phyloP scores from a whole-genome alignment of 2,797 vertebrate species.

The Aldrovandia affinis region DNA sequence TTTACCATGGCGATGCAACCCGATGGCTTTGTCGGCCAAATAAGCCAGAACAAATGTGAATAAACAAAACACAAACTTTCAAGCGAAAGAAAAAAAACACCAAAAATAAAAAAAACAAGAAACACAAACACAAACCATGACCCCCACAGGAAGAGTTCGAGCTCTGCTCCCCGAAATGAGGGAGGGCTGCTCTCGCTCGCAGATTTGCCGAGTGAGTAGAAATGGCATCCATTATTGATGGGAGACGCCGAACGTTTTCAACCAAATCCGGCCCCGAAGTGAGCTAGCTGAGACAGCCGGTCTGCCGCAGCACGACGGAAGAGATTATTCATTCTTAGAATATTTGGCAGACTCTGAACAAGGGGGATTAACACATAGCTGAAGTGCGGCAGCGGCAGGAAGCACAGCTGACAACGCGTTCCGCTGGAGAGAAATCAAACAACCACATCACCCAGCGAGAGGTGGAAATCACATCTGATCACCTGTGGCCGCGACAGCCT shows the following conservation, averaged over 20 bases:
- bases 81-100: background rate
- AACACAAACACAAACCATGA: background rate
- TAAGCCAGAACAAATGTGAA: background rate
- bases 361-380: background rate
- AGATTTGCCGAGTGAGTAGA: background rate
- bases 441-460: background rate
- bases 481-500: background rate
- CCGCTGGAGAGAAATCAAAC: background rate
- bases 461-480: background rate
- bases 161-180: background rate
- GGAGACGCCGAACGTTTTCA: background rate
- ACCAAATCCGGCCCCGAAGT: background rate
- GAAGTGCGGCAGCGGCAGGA: background rate
- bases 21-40: constrained; percentile 1
- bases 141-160: background rate
- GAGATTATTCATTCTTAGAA: constrained; percentile 18
- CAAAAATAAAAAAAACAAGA: background rate
- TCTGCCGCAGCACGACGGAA: constrained; percentile 2
- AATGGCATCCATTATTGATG: constrained; percentile 13
- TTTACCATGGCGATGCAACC: too few species aligned
- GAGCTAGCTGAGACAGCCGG: background rate
- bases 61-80: constrained; percentile 7
- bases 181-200: background rate
- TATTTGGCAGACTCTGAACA: background rate
- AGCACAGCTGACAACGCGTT: too few species aligned